phyloP scores from a whole-genome alignment of 2,797 vertebrate genomes.

The Leptodactylus fallax region DNA sequence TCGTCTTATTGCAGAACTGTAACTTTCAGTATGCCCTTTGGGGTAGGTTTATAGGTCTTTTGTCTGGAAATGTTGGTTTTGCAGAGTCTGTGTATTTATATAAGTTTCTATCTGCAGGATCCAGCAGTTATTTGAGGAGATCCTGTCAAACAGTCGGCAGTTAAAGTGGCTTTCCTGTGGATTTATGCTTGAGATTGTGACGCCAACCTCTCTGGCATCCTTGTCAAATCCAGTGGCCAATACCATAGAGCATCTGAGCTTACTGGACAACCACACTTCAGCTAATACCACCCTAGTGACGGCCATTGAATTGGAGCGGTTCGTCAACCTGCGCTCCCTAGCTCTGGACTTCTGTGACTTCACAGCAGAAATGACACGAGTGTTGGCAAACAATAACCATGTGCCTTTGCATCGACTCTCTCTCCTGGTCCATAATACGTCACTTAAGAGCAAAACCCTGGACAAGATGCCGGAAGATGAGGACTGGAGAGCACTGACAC shows the following conservation, averaged over 20 bases:
- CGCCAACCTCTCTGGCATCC: constrained; percentile 88
- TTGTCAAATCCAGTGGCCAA: constrained; percentile 91
- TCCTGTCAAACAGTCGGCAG: constrained; percentile 93
- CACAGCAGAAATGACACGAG: constrained; percentile 90
- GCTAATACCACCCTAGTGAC: constrained; percentile 85
- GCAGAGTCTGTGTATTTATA: neutral
- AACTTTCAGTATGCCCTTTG: neutral
- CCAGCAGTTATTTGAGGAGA: constrained; percentile 94
- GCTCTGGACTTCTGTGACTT: constrained; percentile 97
- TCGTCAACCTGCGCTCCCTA: constrained; percentile 88
- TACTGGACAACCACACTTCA: constrained; percentile 92
- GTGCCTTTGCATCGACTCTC: constrained; percentile 94
- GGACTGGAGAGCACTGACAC: constrained; percentile 93
- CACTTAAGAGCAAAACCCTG: constrained; percentile 89
- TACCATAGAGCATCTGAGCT: constrained; percentile 93
- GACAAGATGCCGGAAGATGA: constrained; percentile 91
- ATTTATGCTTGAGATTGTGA: constrained; percentile 95
- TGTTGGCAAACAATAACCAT: constrained; percentile 87
- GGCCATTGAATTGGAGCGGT: constrained; percentile 88
- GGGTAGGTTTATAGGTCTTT: too few relatives aligned
- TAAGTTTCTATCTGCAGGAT: constrained; percentile 79
- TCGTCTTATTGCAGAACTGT: neutral
- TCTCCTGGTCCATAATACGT: constrained; percentile 90
- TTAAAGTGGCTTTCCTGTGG: constrained; percentile 94
- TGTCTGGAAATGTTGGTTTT: too few relatives aligned